phyloP scores from a whole-genome alignment of 2,797 vertebrate genomes.

The Vireo griseus region DNA sequence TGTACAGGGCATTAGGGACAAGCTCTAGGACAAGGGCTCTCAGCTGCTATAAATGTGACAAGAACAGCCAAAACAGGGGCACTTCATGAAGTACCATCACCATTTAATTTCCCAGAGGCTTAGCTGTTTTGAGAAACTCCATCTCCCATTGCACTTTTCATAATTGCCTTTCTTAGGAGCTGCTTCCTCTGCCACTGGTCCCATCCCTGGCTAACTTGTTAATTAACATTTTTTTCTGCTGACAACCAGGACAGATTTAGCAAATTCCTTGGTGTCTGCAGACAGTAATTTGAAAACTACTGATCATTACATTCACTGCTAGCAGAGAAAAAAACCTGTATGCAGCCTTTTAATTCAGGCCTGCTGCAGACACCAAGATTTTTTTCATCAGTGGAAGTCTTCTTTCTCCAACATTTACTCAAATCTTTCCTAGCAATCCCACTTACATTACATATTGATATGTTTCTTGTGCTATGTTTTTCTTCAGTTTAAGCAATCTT shows the following conservation, averaged over 20 bases:
- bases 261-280: background rate
- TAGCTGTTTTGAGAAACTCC: background rate
- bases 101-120: constrained; percentile 6
- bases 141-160: background rate
- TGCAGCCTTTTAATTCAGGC: background rate
- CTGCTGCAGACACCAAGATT: background rate
- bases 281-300: background rate
- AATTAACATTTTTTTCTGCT: background rate
- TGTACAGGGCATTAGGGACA: accelerated
- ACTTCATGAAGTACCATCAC: background rate
- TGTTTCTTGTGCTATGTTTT: background rate
- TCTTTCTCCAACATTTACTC: background rate
- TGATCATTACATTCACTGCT: background rate
- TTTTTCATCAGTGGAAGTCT: background rate
- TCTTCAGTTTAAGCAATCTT: background rate
- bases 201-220: background rate
- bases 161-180: constrained; percentile 5
- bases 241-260: background rate
- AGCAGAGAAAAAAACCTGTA: background rate
- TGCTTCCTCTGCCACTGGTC: background rate
- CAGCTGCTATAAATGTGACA: background rate
- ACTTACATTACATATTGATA: background rate
- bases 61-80: background rate
- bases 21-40: background rate
- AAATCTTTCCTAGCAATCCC: background rate